A percentile compares a stretch with the other conserved stretches of the same genome.
These are phyloP conservation scores for Phymatocera aterrima DNA, from an alignment of 2,888 invertebrate species.

Conservation along the genomic window DNA sequence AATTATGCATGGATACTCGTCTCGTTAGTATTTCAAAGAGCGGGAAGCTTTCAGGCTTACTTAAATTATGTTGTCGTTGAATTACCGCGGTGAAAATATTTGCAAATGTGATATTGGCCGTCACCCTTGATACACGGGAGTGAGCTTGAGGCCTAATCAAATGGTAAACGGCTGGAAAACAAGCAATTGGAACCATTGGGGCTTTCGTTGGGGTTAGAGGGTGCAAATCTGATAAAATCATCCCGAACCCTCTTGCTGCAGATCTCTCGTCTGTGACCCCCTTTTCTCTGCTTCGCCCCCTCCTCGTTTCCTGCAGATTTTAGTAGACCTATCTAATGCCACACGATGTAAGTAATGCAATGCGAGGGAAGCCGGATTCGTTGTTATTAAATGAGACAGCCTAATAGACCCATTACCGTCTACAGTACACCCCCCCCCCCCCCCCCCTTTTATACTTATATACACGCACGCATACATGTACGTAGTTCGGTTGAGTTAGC, in stretches of 20 bases:
- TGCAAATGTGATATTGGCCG: constrained; percentile 18
- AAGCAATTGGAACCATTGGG: constrained; percentile 68
- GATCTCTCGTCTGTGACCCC: constrained; percentile 22
- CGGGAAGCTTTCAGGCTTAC: background rate
- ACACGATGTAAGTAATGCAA: constrained; percentile 68
- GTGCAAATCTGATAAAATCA: constrained; percentile 73
- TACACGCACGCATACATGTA: background rate
- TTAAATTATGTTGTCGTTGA: constrained; percentile 4
- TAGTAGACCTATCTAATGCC: constrained; percentile 66
- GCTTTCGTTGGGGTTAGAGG: constrained; percentile 57
- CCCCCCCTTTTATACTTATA: constrained; percentile 38
- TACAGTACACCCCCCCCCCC: constrained; percentile 59
- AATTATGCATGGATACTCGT: background rate
- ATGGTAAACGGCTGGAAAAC: constrained; percentile 74
- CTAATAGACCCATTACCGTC: constrained; percentile 73
- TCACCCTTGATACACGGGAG: constrained; percentile 41
- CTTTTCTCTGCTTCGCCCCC: background rate
- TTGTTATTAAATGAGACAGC: constrained; percentile 75
- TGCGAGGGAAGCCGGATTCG: constrained; percentile 71
- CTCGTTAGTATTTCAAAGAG: background rate
- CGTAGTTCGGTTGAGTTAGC: background rate
- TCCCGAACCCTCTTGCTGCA: constrained; percentile 65
- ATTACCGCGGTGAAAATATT: background rate
- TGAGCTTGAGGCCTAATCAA: constrained; percentile 69
- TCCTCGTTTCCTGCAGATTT: constrained; percentile 14